phyloP scores from a whole-genome alignment of 2,797 vertebrate species.

The Ctenopoma multispine region DNA sequence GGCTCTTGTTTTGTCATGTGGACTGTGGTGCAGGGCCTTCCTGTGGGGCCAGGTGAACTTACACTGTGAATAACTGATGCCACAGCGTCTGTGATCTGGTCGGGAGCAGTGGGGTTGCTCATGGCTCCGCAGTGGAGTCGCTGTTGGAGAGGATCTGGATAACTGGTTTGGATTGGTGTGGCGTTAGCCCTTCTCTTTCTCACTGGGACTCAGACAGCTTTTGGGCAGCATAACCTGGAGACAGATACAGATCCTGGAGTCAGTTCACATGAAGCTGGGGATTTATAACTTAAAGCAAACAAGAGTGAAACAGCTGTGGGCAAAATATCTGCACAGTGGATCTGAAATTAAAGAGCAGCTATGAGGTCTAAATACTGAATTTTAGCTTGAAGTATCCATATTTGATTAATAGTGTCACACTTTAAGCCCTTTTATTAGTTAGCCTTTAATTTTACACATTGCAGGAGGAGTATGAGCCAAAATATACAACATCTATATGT shows the following conservation, averaged over 20 bases:
- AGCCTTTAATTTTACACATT: background rate
- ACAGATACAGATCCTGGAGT: conserved; percentile 46
- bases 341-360: background rate
- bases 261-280: conserved; percentile 26
- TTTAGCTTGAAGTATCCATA: background rate
- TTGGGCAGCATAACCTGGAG: conserved; percentile 88
- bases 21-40: background rate
- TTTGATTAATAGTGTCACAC: background rate
- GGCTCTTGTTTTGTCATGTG: conserved; percentile 33
- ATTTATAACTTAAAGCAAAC: conserved; percentile 22
- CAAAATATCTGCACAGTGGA: background rate
- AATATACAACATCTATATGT: background rate
- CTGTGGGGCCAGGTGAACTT: conserved; percentile 61
- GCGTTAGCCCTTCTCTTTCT: conserved; percentile 89
- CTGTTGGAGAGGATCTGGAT: conserved; percentile 55
- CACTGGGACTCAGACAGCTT: conserved; percentile 86
- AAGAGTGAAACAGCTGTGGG: conserved; percentile 9
- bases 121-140: conserved; percentile 73
- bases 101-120: conserved; percentile 76
- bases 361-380: background rate
- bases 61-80: conserved; percentile 76
- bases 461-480: background rate
- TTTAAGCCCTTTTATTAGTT: too few species aligned
- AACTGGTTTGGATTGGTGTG: conserved; percentile 60
- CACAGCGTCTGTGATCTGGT: conserved; percentile 67